Evolutionary conservation across 1,140 invertebrate genomes (phyloP).

Genomic region (Drosophila carrolli): DNA sequence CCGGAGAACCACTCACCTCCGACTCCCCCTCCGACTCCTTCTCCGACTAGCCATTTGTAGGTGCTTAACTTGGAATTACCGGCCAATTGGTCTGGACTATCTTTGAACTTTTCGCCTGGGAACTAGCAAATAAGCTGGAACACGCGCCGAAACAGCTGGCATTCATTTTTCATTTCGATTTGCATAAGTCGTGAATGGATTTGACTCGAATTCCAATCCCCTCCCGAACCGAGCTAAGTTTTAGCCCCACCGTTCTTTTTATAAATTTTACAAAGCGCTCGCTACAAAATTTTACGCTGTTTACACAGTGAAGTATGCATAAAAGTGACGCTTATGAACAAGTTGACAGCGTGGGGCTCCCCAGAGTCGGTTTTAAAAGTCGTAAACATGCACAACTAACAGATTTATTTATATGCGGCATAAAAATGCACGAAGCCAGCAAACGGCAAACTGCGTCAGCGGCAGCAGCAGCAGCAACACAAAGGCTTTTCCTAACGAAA

Average conservation of each 20-base stretch:
- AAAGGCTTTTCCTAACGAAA: slow-evolving; percentile 38
- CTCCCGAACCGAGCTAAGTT: slow-evolving; percentile 1
- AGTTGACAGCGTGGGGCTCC: slow-evolving; percentile 56
- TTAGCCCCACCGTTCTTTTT: slow-evolving; percentile 1
- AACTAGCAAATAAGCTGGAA: slow-evolving; percentile 33
- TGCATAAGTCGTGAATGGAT: slow-evolving; percentile 68
- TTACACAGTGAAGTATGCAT: slow-evolving; percentile 82
- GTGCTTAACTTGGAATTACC: slow-evolving; percentile 55
- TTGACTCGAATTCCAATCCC: background rate
- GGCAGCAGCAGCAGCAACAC: slow-evolving; percentile 32
- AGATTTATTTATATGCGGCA: slow-evolving; percentile 83
- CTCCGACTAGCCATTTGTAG: slow-evolving; percentile 15
- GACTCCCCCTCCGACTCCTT: background rate
- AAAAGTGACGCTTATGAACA: slow-evolving; percentile 80
- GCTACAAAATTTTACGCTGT: slow-evolving; percentile 80
- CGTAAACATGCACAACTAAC: slow-evolving; percentile 83
- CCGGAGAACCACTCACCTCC: background rate
- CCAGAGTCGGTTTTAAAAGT: slow-evolving; percentile 73
- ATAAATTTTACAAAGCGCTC: slow-evolving; percentile 50
- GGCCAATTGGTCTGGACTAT: slow-evolving; percentile 54
- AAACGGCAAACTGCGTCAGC: slow-evolving; percentile 25
- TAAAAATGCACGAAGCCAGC: slow-evolving; percentile 74
- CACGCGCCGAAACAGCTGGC: slow-evolving; percentile 21
- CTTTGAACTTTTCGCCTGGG: slow-evolving; percentile 7
- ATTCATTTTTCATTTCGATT: slow-evolving; percentile 55